A percentile compares a stretch with the other conserved stretches of the same genome.
Evolutionary conservation across 2,113 vertebrate species (phyloP).

Genomic region (Capra hircus): DNA sequence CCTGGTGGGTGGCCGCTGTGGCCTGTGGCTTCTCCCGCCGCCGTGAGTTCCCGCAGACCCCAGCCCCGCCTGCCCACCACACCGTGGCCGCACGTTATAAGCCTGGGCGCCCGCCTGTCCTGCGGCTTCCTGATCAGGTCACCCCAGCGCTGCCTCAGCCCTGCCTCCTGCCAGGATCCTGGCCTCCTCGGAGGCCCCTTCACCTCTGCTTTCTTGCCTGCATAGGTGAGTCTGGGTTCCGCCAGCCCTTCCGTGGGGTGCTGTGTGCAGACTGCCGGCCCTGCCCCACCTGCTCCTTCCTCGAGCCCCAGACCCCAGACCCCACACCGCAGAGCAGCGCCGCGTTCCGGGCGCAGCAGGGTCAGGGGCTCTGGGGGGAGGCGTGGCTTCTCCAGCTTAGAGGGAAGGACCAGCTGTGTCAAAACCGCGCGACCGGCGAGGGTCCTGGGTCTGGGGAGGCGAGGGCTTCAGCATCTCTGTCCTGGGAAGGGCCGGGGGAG

Average conservation of each 20-base stretch:
- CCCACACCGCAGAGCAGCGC: background rate
- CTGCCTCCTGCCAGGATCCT: background rate
- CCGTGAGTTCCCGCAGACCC: rapidly evolving
- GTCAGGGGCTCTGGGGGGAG: rapidly evolving
- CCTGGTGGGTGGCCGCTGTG: rapidly evolving
- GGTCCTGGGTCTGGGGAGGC: rapidly evolving
- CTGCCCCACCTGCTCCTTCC: background rate
- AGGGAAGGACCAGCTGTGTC: background rate
- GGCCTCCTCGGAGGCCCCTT: background rate
- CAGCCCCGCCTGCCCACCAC: rapidly evolving
- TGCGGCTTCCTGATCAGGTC: background rate
- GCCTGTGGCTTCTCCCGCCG: background rate
- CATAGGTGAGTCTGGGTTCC: background rate
- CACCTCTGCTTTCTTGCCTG: background rate
- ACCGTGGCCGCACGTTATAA: rapidly evolving
- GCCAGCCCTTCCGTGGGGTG: background rate
- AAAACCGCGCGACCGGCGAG: rapidly evolving
- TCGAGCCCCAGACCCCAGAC: background rate
- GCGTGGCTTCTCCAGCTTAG: rapidly evolving
- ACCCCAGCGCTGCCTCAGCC: background rate
- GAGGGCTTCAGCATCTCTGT: background rate
- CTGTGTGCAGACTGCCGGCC: background rate
- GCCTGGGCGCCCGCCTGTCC: background rate
- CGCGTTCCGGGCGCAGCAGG: rapidly evolving
- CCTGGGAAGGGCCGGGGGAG: background rate